These are phyloP conservation scores for Fregata magnificens DNA, from an alignment of 2,113 vertebrate genomes.

Conservation along the genomic window DNA sequence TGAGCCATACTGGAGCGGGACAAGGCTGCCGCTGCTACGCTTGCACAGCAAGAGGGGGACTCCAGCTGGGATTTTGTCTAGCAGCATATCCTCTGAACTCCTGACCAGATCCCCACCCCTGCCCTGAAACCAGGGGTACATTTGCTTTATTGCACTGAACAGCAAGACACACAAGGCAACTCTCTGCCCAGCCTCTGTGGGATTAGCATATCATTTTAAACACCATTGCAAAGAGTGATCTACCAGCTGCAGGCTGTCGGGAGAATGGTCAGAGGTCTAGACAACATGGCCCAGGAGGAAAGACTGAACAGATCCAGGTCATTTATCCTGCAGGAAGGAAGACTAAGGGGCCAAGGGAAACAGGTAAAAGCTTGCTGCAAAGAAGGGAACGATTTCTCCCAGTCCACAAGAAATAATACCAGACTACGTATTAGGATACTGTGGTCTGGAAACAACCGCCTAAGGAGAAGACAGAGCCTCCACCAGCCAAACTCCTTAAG, in stretches of 20 bases:
- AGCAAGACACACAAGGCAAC: too few species aligned
- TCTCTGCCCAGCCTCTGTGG: accelerated
- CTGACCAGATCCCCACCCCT: background rate
- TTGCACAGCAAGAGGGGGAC: too few species aligned
- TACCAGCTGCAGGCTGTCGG: background rate
- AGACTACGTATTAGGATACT: background rate
- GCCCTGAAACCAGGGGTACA: background rate
- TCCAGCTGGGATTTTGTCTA: background rate
- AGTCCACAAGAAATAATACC: background rate
- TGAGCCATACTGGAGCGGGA: background rate
- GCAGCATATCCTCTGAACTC: background rate
- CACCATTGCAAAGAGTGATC: background rate
- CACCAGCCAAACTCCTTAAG: background rate
- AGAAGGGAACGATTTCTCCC: background rate
- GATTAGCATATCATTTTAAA: background rate
- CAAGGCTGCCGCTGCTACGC: background rate
- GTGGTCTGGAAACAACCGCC: background rate
- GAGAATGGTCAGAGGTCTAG: background rate
- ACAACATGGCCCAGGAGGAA: background rate
- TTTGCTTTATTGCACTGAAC: background rate
- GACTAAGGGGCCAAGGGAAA: background rate
- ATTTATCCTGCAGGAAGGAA: background rate
- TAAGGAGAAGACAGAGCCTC: background rate
- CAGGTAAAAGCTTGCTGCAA: background rate
- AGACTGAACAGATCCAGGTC: background rate